phyloP scores from a whole-genome alignment of 2,797 vertebrate genomes.

The Rhabdophis nuchalis region DNA sequence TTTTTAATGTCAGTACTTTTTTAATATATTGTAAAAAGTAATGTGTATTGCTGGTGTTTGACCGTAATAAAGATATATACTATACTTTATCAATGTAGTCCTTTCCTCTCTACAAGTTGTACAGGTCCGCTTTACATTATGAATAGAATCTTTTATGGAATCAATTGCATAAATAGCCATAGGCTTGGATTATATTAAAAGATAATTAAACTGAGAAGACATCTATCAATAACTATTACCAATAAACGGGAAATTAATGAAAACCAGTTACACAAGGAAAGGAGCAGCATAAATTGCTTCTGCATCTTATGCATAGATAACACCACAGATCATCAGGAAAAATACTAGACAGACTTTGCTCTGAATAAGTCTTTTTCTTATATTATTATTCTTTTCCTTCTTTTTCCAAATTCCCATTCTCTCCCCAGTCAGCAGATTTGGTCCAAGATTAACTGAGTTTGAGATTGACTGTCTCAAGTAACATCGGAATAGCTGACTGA shows the following conservation, averaged over 20 bases:
- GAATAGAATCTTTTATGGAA: background rate
- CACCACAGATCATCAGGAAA: background rate
- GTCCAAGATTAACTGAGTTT: background rate
- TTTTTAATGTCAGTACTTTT: too few species aligned
- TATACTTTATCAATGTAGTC: background rate
- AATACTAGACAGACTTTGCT: background rate
- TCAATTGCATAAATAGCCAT: background rate
- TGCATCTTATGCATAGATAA: background rate
- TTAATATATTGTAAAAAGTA: too few species aligned
- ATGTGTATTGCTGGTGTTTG: too few species aligned
- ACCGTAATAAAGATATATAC: too few species aligned
- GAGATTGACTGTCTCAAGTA: background rate
- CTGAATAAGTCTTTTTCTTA: background rate
- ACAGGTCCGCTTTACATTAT: background rate
- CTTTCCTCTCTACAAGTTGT: background rate
- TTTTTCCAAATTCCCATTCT: background rate
- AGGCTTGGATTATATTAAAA: background rate
- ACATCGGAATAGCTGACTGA: background rate
- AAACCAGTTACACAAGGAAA: background rate
- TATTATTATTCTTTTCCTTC: background rate
- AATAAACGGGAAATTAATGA: background rate
- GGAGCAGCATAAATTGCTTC: background rate
- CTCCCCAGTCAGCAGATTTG: background rate
- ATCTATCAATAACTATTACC: background rate
- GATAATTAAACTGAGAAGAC: background rate